A percentile compares a stretch with the other conserved stretches of the same genome.
Evolutionary conservation across 2,113 vertebrate genomes (phyloP).

Genomic region (Rhinopomastus cyanomelas): DNA sequence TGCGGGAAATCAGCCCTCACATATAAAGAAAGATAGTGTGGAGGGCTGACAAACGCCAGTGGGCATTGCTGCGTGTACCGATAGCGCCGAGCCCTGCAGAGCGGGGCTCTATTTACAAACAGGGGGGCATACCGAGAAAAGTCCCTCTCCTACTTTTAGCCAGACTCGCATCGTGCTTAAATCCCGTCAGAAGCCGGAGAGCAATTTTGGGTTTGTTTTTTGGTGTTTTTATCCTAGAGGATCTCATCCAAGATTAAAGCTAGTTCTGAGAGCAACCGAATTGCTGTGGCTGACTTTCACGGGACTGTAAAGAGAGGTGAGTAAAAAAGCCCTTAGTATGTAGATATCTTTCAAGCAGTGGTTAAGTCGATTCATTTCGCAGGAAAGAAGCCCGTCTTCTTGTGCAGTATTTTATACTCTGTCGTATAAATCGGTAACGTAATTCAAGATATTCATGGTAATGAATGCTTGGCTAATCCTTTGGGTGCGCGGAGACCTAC

Average conservation of each 20-base stretch:
- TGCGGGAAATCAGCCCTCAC: constrained; percentile 86
- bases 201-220: not conserved
- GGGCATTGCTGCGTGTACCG: constrained; percentile 80
- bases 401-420: constrained; percentile 63
- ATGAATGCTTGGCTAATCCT: constrained; percentile 73
- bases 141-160: constrained; percentile 68
- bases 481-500: constrained; percentile 62
- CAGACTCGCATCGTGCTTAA: constrained; percentile 63
- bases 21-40: constrained; percentile 82
- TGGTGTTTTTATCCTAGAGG: constrained; percentile 52
- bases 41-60: constrained; percentile 86
- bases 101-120: constrained; percentile 71
- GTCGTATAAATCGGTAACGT: constrained; percentile 72
- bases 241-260: constrained; percentile 75
- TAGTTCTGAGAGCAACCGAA: constrained; percentile 61
- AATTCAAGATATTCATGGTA: constrained; percentile 67
- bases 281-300: constrained; percentile 71
- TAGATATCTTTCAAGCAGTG: constrained; percentile 63
- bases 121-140: constrained; percentile 64
- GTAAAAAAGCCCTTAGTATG: constrained; percentile 70
- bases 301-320: constrained; percentile 75
- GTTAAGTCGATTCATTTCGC: constrained; percentile 62
- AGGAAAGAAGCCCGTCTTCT: constrained; percentile 30
- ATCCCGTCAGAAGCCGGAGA: constrained; percentile 51
- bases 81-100: constrained; percentile 69